These are phyloP conservation scores for Bos indicus DNA, from an alignment of 2,113 vertebrate species.

Conservation along the genomic window DNA sequence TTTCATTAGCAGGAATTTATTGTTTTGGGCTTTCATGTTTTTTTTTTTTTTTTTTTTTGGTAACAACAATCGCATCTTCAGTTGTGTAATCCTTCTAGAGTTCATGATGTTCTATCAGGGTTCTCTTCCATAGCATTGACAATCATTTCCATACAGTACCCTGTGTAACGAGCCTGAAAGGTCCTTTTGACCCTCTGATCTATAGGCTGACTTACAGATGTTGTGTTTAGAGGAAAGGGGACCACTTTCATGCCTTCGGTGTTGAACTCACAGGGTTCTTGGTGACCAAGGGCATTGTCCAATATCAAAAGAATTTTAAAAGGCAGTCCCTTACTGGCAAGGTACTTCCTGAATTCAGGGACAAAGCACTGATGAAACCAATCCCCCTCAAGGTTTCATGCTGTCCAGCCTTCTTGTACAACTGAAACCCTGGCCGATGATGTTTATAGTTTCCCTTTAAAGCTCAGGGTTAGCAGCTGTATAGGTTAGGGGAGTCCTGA, in stretches of 20 bases:
- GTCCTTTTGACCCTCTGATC: background rate
- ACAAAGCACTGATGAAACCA: background rate
- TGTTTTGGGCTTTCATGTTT: background rate
- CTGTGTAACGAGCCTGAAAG: background rate
- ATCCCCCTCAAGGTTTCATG: background rate
- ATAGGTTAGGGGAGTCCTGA: background rate
- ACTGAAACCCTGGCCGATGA: accelerated
- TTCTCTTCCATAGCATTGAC: background rate
- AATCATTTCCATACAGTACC: background rate
- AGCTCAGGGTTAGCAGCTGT: background rate
- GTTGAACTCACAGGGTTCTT: background rate
- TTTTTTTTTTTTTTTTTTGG: too few relatives aligned
- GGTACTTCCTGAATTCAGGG: background rate
- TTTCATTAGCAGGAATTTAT: background rate
- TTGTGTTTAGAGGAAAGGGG: background rate
- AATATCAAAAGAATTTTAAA: background rate
- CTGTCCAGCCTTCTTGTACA: background rate
- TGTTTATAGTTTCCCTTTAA: background rate
- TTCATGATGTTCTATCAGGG: background rate
- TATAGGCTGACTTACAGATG: background rate
- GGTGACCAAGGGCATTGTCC: background rate
- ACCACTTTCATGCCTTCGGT: background rate
- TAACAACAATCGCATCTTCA: background rate
- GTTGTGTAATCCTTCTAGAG: background rate
- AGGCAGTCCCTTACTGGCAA: background rate